Evolutionary conservation across 2,888 invertebrate genomes (phyloP), one percentile per base, ranked within the genome.

Genomic region (Caenorhabditis parvicauda): DNA sequence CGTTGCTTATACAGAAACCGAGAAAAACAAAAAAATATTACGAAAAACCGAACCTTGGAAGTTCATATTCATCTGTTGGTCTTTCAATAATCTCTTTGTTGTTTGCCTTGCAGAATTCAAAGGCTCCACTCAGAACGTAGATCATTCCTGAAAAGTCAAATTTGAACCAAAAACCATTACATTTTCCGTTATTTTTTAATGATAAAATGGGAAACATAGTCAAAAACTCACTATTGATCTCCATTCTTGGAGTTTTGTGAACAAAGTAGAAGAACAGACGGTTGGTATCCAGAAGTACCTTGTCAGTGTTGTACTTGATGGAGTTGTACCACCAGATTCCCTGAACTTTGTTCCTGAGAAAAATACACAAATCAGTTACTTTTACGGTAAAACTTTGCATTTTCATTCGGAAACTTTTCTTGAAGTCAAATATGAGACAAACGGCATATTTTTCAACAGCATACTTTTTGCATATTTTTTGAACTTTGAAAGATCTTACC

Each of bases 321-420:
- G 94, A 94, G 58, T 91, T 88, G 83, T 96, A 95, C 98, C 98
- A 98, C 98, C 98, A 98, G 74, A 90, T 90, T 45, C 96, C 96
- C 83, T 85, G 73, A 6, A 75, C 66, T 22, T 28, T 6, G 14
- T 17, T 17, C 21, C 12, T 24, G 17, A 6, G 27, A 19, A 37
- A 64, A 17, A 19, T 27, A n/a, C n/a, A 12, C n/a, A 32, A 32
- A 49, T n/a, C 19, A 39, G 24, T 1, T 0, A 3, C 4, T 17
- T 44, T 43, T 52, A 29, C 1, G 35, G 29, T n/a, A 17, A 4
- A 14, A 27, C 38, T 38, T 25, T 21, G 38, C 17, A 1, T n/a
- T 35, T 35, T 38, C 27, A 19, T 12, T 9, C 35, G 3, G 5
- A 12, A 21, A 37, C 25, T 48, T 25, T 48, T 12, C 5, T 17